Evolutionary conservation across 2,888 invertebrate genomes (phyloP).

Genomic region (Athalia cordata): DNA sequence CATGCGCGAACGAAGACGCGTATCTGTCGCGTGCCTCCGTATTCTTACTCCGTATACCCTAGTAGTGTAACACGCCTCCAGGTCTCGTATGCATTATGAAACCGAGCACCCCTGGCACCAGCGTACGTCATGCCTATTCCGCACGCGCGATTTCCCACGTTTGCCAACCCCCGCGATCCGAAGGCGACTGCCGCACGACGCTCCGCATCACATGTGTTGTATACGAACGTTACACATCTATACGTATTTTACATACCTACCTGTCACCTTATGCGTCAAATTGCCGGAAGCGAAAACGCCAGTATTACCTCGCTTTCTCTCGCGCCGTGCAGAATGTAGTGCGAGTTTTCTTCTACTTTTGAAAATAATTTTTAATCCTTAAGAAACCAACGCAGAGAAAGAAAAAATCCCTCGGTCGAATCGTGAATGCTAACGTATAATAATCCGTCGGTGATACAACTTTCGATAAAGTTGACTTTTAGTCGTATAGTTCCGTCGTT

Average conservation of each 20-base stretch:
- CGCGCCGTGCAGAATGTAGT: too few species aligned
- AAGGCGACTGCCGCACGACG: neutral
- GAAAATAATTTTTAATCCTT: neutral
- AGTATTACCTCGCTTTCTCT: neutral
- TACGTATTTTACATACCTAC: too few species aligned
- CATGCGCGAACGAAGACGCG: conserved; percentile 46
- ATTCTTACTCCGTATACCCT: conserved; percentile 46
- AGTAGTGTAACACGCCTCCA: conserved; percentile 44
- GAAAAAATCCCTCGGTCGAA: neutral
- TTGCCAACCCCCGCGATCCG: conserved; percentile 49
- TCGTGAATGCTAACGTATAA: conserved; percentile 19
- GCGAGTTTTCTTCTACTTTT: neutral
- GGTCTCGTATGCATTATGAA: conserved; percentile 65
- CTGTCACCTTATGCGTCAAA: too few species aligned
- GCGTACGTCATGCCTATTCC: conserved; percentile 57
- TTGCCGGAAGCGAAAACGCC: too few species aligned
- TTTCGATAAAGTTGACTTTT: conserved; percentile 26
- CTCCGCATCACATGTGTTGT: neutral
- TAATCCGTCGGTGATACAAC: conserved; percentile 18
- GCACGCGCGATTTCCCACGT: conserved; percentile 70
- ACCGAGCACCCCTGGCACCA: conserved; percentile 54
- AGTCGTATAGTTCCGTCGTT: neutral
- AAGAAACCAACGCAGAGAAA: too few species aligned
- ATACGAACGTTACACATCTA: too few species aligned
- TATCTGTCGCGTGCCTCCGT: conserved; percentile 21